Base-by-base conservation (phyloP, 2,797 vertebrate genomes). In the Tragopan temminckii region DNA sequence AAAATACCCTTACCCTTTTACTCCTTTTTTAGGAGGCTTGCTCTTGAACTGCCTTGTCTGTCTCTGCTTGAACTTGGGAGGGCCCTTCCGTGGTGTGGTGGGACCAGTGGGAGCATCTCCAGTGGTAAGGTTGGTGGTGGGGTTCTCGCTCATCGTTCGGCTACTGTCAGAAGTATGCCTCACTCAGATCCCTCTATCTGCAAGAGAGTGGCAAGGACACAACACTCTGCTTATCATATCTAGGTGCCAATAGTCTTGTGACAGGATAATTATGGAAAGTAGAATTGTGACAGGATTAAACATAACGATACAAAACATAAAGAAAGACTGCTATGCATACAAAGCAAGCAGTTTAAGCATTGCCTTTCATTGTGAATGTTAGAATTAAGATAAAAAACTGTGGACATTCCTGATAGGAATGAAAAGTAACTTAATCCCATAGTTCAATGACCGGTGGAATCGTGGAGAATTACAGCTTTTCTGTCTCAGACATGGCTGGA, bases 41-140 rank as follows among this genome's bases (percentile, higher is more conserved):
- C 98, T 98, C 96, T 98, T 98, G 96, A 98, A 98, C 55, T 98
- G 98, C 31, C 98, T 98, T 31, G 98, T 98, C 89, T 98, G 98
- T 59, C 98, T 97, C 94, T 98, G 98, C 95, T 98, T 99, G 96
- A 98, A 98, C 80, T 98, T 98, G n/a, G 97, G 98, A 25, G 98
- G 98, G 6, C 98, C 98, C 89, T 97, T 98, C 69, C 97, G 97
- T 1, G 98, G 98, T 29, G 98, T 98, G 33, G 97, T 94, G 2
- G 98, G 96, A 42, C 97, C 98, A 1, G 96, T 6, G 31, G 93
- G 50, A 62, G 87, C 25, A 86, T 97, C 95, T 95, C 94, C 67
- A 18, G 95, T 3, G 19, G 7, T 97, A 85, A 97, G 93, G 64
- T 78, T 96, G 53, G 88, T 7, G 1, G 64, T 33, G 35, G 95